These are phyloP conservation scores for Eclectus roratus DNA, from an alignment of 2,113 vertebrate genomes.

Conservation along the genomic window DNA sequence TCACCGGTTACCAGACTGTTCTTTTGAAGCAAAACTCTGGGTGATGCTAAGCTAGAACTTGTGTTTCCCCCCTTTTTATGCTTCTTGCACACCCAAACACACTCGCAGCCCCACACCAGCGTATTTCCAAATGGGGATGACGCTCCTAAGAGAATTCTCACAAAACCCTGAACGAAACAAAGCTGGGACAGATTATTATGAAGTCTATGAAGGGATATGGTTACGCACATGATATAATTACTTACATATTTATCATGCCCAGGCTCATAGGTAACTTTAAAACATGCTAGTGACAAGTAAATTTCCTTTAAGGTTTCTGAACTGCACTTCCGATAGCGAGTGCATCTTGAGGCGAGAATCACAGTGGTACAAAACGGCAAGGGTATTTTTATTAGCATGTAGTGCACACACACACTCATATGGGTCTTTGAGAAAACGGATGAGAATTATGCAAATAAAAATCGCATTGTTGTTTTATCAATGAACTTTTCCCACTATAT, in stretches of 20 bases:
- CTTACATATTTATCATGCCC: neutral
- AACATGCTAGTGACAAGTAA: neutral
- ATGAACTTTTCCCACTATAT: neutral
- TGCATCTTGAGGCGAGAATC: neutral
- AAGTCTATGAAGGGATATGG: fast-evolving
- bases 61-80: neutral
- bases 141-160: neutral
- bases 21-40: neutral
- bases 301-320: neutral
- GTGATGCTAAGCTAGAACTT: neutral
- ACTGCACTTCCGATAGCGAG: neutral
- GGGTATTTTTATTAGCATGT: neutral
- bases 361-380: neutral
- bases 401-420: neutral
- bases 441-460: neutral
- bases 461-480: neutral
- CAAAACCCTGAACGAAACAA: neutral
- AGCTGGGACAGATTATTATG: neutral
- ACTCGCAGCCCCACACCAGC: neutral
- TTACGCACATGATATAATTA: neutral
- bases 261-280: neutral
- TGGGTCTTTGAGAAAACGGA: neutral
- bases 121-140: neutral
- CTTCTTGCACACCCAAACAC: neutral
- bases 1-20: neutral